Evolutionary conservation across 2,113 vertebrate species (phyloP), one percentile per base, ranked within the genome.

Genomic region (Ascaphus truei): DNA sequence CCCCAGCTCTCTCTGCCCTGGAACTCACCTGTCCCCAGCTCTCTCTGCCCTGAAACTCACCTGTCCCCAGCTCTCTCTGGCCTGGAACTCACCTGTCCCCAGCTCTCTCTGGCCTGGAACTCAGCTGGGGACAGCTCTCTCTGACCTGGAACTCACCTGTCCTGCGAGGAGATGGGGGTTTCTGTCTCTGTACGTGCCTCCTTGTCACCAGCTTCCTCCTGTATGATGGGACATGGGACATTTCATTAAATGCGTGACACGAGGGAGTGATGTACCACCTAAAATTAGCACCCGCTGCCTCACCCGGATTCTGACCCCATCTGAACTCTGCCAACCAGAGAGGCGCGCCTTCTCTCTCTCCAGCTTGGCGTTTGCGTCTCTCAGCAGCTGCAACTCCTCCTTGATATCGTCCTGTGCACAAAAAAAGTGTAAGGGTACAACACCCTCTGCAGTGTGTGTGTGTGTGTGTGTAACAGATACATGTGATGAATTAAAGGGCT

Each of bases 31-130:
- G 18, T 56, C 57, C 15, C n/a, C n/a, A n/a, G n/a, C n/a, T n/a
- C n/a, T n/a, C n/a, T n/a, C n/a, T n/a, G n/a, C n/a, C n/a, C n/a
- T 10, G 25, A 3, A 7, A 57, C 73, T 71, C 50, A 77, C 76
- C 62, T 29, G 18, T 56, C 57, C 15, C n/a, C n/a, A n/a, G n/a
- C n/a, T n/a, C n/a, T n/a, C n/a, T n/a, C n/a, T n/a, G n/a, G n/a
- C n/a, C n/a, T 10, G 25, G 4, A 7, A 57, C 73, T 71, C 50
- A 77, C 76, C 62, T 29, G 18, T 56, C 57, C 15, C n/a, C 11
- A 16, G 4, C 5, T 56, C 73, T 71, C 50, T 75, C 76, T 57
- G 22, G 18, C 50, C 57, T 10, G 36, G 61, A 1, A 27, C 8
- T 6, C 62, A 65, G 20, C 62, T 73, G 16, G 65, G 11, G 29